Conservation (phyloP, 2,888 invertebrate genomes). For the Caenorhabditis angaria region DNA sequence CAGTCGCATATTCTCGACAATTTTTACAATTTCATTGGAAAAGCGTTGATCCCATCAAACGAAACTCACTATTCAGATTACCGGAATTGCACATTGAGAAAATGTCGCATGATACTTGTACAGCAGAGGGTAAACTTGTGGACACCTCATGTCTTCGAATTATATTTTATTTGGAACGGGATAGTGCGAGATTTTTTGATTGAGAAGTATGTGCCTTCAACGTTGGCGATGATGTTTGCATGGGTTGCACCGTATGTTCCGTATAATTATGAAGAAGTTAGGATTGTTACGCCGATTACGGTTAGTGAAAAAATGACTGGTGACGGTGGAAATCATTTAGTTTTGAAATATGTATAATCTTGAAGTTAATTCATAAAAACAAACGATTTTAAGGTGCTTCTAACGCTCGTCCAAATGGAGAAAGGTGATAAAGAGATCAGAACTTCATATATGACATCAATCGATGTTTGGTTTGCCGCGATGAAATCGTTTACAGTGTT, state of each 20-base stretch:
- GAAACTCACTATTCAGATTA: conserved; percentile 53
- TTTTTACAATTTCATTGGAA: conserved; percentile 65
- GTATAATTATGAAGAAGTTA: conserved; percentile 71
- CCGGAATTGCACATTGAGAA: conserved; percentile 65
- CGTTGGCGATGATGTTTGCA: conserved; percentile 68
- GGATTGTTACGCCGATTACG: conserved; percentile 72
- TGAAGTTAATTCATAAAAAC: not conserved
- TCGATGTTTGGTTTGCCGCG: conserved; percentile 69
- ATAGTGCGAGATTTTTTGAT: conserved; percentile 66
- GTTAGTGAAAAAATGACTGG: no score
- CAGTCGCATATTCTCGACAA: conserved; percentile 68
- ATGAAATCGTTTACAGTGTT: conserved; percentile 68
- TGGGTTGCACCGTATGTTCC: conserved; percentile 71
- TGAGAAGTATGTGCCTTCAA: conserved; percentile 65
- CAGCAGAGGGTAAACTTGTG: conserved; percentile 67
- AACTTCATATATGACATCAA: conserved; percentile 67
- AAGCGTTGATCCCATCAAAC: conserved; percentile 50
- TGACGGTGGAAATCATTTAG: no score
- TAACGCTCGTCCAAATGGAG: conserved; percentile 71
- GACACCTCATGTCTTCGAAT: conserved; percentile 67
- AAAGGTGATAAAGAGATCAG: conserved; percentile 66
- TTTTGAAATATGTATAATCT: no score
- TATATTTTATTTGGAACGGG: conserved; percentile 63
- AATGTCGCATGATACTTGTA: conserved; percentile 59
- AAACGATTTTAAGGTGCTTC: conserved; percentile 55